These are phyloP conservation scores for Drosophila pseudotalamancana DNA, from an alignment of 2,888 invertebrate genomes.

Conservation along the genomic window DNA sequence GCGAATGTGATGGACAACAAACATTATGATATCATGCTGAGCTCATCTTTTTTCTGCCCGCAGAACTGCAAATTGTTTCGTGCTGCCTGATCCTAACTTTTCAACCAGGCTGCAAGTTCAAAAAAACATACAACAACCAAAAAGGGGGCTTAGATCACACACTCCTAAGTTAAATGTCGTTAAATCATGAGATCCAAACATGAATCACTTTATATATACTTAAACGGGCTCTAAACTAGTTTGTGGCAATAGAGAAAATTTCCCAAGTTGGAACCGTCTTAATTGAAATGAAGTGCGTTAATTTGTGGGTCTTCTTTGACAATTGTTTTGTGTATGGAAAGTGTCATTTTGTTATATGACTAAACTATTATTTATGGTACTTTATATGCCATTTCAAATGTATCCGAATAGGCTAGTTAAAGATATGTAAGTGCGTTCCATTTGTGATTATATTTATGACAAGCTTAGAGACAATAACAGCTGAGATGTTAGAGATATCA, in stretches of 20 bases:
- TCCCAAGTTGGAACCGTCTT: neutral
- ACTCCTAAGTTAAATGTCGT: neutral
- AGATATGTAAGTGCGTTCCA: too few species aligned
- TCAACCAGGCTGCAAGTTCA: constrained; percentile 31
- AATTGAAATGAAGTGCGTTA: neutral
- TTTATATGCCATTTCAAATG: too few species aligned
- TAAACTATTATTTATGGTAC: neutral
- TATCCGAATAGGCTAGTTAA: too few species aligned
- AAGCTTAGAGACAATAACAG: too few species aligned
- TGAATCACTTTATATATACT: neutral
- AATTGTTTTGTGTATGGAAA: neutral
- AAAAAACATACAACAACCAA: constrained; percentile 27
- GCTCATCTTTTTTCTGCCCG: constrained; percentile 34
- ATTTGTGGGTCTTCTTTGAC: neutral
- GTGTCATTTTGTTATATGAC: neutral
- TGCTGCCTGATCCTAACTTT: constrained; percentile 31
- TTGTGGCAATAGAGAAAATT: neutral
- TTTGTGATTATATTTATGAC: too few species aligned
- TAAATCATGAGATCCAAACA: constrained; percentile 21
- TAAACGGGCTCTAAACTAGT: constrained; percentile 3
- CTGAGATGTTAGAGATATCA: too few species aligned
- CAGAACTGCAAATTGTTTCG: constrained; percentile 33
- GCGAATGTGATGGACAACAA: constrained; percentile 67
- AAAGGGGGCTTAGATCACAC: constrained; percentile 23
- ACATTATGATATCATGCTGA: constrained; percentile 72